Evolutionary conservation across 2,797 vertebrate species (phyloP), one percentile per base, ranked within the genome.

Genomic region (Takifugu rubripes): DNA sequence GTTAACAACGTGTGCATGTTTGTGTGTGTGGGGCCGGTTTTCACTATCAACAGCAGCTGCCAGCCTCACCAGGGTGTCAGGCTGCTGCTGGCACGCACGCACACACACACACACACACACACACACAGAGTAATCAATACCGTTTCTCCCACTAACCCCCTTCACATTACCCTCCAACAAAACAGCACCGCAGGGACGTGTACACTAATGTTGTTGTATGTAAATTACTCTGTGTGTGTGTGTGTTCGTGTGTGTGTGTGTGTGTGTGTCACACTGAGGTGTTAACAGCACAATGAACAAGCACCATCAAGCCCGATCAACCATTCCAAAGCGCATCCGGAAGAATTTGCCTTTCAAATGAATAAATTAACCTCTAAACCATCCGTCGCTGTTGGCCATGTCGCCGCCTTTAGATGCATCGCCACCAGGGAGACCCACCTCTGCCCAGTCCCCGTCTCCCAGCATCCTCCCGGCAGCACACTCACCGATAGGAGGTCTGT

Each of bases 401-500:
- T 7, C 27, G 8, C 27, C 7, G 27, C 27, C 27, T 29, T 33
- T 9, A 33, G 40, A 1, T 10, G 2, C 12, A 43, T 5, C 14
- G 31, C 31, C 31, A 9, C 31, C 31, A 10, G 31, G 1, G 1
- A 33, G 31, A 33, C 31, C 31, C 31, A 33, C 62, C 61, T 17
- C 26, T 6, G 56, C 43, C 5, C 56, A 24, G 33, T 1, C 49
- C 44, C 42, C n/a, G n/a, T 3, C 44, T 8, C 16, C 16, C 53
- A 65, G 70, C 81, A 76, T 73, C 82, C 68, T n/a, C 68, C 59
- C 63, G 57, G 12, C 40, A 16, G 12, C 40, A 16, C 46, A 80
- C 89, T 90, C 84, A 97, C 96, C 96, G 94, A 91, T 97, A 98
- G 62, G 96, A 98, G 68, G 94, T 96, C 92, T 98, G 96, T 67